Percentiles rank a stretch among this genome's conserved stretches.
phyloP scores from a whole-genome alignment of 2,888 invertebrate species.

The Unio pictorum region DNA sequence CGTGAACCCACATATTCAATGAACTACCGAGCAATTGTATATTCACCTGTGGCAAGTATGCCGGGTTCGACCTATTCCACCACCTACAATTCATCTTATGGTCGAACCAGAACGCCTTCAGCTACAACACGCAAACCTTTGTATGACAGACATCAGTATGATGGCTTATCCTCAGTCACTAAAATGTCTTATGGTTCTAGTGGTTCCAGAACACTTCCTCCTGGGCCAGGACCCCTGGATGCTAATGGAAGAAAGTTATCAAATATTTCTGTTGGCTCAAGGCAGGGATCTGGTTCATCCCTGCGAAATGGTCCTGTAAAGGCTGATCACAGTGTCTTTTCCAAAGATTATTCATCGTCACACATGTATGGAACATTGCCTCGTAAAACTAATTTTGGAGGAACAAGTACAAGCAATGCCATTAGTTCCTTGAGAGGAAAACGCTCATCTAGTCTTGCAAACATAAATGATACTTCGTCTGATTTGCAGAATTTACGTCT shows the following conservation, averaged over 20 bases:
- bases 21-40: no score
- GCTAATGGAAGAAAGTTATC: constrained; percentile 41
- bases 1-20: no score
- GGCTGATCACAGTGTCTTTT: constrained; percentile 37
- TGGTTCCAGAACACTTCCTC: constrained; percentile 42
- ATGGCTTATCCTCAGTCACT: neutral
- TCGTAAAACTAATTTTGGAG: constrained; percentile 13
- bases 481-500: constrained; percentile 22
- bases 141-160: no score
- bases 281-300: constrained; percentile 18
- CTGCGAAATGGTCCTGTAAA: constrained; percentile 43
- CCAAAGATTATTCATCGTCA: constrained; percentile 22
- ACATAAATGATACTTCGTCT: constrained; percentile 18
- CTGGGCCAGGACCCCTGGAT: constrained; percentile 58
- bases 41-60: no score
- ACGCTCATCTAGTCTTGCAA: constrained; percentile 42
- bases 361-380: constrained; percentile 17
- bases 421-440: constrained; percentile 14
- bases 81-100: no score
- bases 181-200: constrained; percentile 13
- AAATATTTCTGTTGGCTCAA: constrained; percentile 12
- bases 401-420: constrained; percentile 21
- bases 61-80: no score
- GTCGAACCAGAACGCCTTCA: no score
- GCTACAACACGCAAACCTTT: no score